Base-by-base conservation (phyloP, 2,113 vertebrate species). In the Chamaetylas fuelleborni region DNA sequence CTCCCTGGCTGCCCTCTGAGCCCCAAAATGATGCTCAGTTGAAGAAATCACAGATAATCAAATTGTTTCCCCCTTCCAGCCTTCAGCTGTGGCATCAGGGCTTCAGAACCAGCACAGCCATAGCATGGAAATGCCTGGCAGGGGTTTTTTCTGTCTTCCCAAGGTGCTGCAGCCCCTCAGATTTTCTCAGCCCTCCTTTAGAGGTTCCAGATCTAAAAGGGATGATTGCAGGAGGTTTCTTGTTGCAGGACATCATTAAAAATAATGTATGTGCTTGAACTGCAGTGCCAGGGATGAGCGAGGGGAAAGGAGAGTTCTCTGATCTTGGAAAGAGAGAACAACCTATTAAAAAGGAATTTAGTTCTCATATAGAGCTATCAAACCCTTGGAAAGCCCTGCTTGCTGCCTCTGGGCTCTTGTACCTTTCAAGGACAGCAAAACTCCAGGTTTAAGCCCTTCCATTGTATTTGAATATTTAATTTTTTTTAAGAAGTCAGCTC, bases 181-280 rank as follows among this genome's bases (percentile, higher is more conserved):
- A 12, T 82, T 34, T 85, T 25, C 58, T 0, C 0, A 88, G 48
- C 43, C 33, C 6, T 51, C 48, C 60, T 96, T 95, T 24, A 57
- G 87, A 86, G 82, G 85, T 64, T 88, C 48, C 61, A 62, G 60
- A 88, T 90, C 88, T 93, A 26, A 94, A 83, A 1, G 5, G 69
- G 88, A 56, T 38, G 88, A 93, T 86, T 48, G 90, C 92, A 60
- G 90, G 94, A 93, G 92, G 93, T 57, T 95, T 36, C 82, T 79
- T 45, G 88, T 88, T 92, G 67, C 80, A 88, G 93, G 93, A 96
- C 92, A 92, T 96, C 94, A 92, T 96, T 94, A 96, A 96, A 96
- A 92, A 81, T 86, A 88, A 92, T 18, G 69, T 57, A 5, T 12
- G 67, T 67, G 88, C 92, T 96, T 78, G 64, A 95, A 81, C 24